phyloP scores from a whole-genome alignment of 2,113 vertebrate genomes.

The Atrichornis clamosus region DNA sequence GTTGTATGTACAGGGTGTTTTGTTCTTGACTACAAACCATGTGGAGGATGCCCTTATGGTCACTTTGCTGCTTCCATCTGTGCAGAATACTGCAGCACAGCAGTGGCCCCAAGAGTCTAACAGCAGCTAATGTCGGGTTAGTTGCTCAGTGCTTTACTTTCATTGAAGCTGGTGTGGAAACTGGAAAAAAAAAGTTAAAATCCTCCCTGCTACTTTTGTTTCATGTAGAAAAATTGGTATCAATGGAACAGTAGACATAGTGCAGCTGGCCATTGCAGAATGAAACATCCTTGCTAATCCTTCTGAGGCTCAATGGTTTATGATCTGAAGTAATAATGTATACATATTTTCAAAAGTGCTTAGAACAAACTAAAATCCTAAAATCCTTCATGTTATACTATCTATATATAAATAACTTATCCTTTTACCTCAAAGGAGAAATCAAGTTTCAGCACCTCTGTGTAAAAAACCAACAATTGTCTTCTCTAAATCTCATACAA shows the following conservation, averaged over 20 bases:
- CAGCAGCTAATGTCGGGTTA: background rate
- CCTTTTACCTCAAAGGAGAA: background rate
- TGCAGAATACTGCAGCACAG: background rate
- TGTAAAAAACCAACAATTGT: background rate
- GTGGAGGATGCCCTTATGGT: background rate
- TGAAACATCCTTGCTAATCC: background rate
- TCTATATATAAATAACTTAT: background rate
- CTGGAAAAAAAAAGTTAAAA: background rate
- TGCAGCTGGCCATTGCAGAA: background rate
- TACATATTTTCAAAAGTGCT: background rate
- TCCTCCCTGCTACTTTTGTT: background rate
- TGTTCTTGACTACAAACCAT: background rate
- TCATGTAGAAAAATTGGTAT: background rate
- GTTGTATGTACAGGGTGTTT: background rate
- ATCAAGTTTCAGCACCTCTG: background rate
- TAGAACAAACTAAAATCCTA: background rate
- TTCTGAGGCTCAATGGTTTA: background rate
- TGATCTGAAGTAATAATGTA: background rate
- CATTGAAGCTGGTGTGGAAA: background rate
- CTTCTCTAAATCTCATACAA: background rate
- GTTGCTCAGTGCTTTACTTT: background rate
- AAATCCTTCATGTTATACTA: background rate
- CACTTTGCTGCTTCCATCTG: background rate
- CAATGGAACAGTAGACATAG: background rate
- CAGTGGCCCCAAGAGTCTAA: no score